Conservation (phyloP, 1,140 invertebrate species). For the Pygmarrhopalites habei region DNA sequence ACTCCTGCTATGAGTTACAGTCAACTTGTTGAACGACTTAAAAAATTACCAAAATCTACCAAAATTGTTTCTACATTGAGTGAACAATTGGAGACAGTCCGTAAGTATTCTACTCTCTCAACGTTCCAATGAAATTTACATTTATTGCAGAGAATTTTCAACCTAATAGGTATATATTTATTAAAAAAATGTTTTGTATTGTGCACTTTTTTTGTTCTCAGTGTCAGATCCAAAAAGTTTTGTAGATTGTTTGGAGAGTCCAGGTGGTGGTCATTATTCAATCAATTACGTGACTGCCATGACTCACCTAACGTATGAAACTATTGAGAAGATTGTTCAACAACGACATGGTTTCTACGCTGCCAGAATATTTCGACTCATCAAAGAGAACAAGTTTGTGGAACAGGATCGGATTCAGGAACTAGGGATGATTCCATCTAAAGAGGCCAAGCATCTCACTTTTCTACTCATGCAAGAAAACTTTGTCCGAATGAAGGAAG, state of each 20-base stretch:
- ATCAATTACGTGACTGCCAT: slow-evolving; percentile 20
- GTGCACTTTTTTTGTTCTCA: too few species aligned
- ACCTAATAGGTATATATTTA: slow-evolving; percentile 6
- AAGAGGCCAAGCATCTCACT: slow-evolving; percentile 36
- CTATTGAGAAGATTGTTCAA: slow-evolving; percentile 30
- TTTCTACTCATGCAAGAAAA: slow-evolving; percentile 35
- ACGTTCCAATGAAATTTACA: too few species aligned
- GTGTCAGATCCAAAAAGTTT: slow-evolving; percentile 21
- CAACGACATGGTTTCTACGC: slow-evolving; percentile 35
- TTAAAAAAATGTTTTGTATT: background rate
- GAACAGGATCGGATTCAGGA: slow-evolving; percentile 36
- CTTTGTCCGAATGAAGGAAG: slow-evolving; percentile 37
- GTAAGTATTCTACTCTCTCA: too few species aligned
- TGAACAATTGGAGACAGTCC: slow-evolving; percentile 29
- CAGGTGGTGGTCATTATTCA: slow-evolving; percentile 18
- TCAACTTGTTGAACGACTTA: slow-evolving; percentile 13
- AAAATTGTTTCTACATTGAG: slow-evolving; percentile 5
- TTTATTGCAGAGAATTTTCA: too few species aligned
- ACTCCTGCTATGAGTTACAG: slow-evolving; percentile 11
- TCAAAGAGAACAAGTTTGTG: slow-evolving; percentile 33
- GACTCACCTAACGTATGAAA: slow-evolving; percentile 24
- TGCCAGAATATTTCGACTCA: slow-evolving; percentile 37
- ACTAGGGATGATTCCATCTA: slow-evolving; percentile 37
- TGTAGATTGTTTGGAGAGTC: slow-evolving; percentile 1
- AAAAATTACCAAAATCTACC: background rate